Conservation (phyloP, 2,113 vertebrate species). For the Oncorhynchus nerka region DNA sequence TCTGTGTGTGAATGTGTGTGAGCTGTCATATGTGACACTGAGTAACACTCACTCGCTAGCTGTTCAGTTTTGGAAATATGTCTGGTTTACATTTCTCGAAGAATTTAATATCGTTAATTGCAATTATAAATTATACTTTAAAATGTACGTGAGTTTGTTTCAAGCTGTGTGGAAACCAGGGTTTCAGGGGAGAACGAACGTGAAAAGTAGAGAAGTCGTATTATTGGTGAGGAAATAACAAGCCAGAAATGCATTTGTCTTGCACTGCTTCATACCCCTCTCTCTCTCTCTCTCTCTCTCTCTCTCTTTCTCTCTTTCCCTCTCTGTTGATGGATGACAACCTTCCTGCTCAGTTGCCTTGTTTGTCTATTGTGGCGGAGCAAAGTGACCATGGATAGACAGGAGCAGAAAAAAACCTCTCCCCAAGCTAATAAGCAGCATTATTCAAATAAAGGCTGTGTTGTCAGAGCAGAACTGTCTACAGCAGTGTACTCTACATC, state of each 20-base stretch:
- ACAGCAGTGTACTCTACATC: constrained; percentile 14
- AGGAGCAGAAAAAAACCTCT: constrained; percentile 63
- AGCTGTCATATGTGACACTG: background rate
- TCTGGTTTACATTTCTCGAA: background rate
- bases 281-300: too few relatives aligned
- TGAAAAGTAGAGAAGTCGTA: too few relatives aligned
- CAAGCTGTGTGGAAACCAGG: too few relatives aligned
- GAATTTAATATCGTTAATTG: background rate
- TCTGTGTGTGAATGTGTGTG: background rate
- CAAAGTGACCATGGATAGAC: constrained; percentile 74
- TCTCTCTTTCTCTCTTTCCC: background rate
- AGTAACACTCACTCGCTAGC: background rate
- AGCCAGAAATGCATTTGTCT: too few relatives aligned
- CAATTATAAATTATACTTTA: background rate
- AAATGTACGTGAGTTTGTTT: too few relatives aligned
- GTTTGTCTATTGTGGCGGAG: constrained; percentile 65
- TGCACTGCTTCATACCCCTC: too few relatives aligned
- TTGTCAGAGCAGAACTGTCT: constrained; percentile 59
- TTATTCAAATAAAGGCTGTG: constrained; percentile 73
- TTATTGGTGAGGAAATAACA: too few relatives aligned
- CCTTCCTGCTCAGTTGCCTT: constrained; percentile 59
- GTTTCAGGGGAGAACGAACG: too few relatives aligned
- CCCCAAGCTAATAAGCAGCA: constrained; percentile 71
- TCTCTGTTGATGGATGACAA: constrained; percentile 67
- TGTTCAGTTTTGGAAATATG: background rate